Evolutionary conservation across 2,797 vertebrate genomes (phyloP).

Genomic region (Chaetodon trifasciatus): DNA sequence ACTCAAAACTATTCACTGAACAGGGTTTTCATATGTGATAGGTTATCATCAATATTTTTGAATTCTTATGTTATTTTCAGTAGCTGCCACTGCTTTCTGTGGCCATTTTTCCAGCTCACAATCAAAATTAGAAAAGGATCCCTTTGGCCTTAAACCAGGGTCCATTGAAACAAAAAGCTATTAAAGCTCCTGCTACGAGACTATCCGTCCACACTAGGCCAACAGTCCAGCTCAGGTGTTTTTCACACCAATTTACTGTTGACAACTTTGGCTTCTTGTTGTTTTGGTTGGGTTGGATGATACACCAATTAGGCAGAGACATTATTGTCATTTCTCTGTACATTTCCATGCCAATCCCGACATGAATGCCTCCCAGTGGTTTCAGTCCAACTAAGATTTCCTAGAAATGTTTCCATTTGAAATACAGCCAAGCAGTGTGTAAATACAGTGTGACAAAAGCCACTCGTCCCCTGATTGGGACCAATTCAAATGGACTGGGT

Average conservation of each 20-base stretch:
- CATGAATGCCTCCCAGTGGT: not conserved
- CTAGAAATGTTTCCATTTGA: conserved; percentile 1
- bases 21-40: too few relatives aligned
- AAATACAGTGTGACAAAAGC: not conserved
- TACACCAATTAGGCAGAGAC: not conserved
- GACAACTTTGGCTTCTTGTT: not conserved
- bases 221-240: conserved; percentile 7
- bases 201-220: not conserved
- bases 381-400: not conserved
- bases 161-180: conserved; percentile 9
- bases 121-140: not conserved
- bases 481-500: conserved; percentile 16
- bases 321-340: not conserved
- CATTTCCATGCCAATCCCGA: not conserved
- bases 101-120: not conserved
- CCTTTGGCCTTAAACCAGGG: not conserved
- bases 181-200: not conserved
- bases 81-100: not conserved
- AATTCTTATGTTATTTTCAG: not conserved
- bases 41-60: not conserved
- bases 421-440: not conserved
- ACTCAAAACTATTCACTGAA: not conserved
- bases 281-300: conserved; percentile 11
- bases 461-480: not conserved
- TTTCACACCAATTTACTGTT: not conserved